Evolutionary conservation across 2,888 invertebrate species (phyloP).

Genomic region (Linyphia triangularis): DNA sequence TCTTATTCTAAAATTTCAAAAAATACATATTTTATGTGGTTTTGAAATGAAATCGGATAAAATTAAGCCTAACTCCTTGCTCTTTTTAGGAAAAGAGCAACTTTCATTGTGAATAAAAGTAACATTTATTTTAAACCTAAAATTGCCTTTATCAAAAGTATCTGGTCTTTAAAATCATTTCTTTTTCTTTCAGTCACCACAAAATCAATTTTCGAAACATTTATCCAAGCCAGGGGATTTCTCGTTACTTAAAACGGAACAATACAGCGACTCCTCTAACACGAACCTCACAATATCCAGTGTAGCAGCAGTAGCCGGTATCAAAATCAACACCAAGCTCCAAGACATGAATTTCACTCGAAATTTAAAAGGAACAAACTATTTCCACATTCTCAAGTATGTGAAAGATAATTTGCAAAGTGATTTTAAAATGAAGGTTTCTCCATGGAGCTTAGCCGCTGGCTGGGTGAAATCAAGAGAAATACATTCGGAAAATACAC

Average conservation of each 20-base stretch:
- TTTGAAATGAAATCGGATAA: no score
- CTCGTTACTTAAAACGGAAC: slow-evolving; percentile 33
- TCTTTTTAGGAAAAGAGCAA: neutral
- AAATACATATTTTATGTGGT: no score
- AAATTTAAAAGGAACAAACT: neutral
- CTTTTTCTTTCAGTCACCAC: slow-evolving; percentile 25
- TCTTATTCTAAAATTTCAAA: no score
- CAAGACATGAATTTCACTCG: slow-evolving; percentile 66
- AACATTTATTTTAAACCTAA: neutral
- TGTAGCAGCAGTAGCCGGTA: slow-evolving; percentile 70
- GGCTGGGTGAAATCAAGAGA: slow-evolving; percentile 79
- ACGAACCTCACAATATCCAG: slow-evolving; percentile 68
- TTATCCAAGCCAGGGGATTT: slow-evolving; percentile 27
- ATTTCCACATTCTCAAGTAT: slow-evolving; percentile 29
- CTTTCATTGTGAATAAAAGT: neutral
- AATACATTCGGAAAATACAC: slow-evolving; percentile 78
- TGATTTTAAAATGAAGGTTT: slow-evolving; percentile 66
- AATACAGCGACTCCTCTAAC: slow-evolving; percentile 35
- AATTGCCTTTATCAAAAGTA: neutral
- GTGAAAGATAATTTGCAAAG: slow-evolving; percentile 54
- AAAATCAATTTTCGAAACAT: slow-evolving; percentile 41
- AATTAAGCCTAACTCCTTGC: no score
- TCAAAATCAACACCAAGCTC: slow-evolving; percentile 71
- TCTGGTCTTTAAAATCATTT: neutral
- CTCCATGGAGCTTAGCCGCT: slow-evolving; percentile 78